Conservation (phyloP, 2,888 invertebrate genomes). For the Augochlorella aurata region DNA sequence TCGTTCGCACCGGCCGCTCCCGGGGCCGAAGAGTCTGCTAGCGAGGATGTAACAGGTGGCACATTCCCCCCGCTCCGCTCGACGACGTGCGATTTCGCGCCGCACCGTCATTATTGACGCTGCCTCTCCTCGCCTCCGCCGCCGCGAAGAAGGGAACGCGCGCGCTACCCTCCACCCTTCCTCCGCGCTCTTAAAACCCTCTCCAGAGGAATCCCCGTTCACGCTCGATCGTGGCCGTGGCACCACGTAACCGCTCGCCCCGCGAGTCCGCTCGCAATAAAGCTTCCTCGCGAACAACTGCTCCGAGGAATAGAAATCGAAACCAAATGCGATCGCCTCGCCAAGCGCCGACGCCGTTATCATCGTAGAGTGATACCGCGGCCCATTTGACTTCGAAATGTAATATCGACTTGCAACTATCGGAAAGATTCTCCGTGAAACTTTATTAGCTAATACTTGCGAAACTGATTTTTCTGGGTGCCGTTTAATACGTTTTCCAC, state of each 20-base stretch:
- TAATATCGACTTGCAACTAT: slow-evolving; percentile 30
- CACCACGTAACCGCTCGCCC: slow-evolving; percentile 24
- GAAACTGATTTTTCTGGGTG: background rate
- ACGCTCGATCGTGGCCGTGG: slow-evolving; percentile 51
- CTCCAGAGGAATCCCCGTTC: slow-evolving; percentile 62
- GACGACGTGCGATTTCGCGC: slow-evolving; percentile 67
- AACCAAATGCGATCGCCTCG: slow-evolving; percentile 41
- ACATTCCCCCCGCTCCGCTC: slow-evolving; percentile 61
- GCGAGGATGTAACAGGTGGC: slow-evolving; percentile 75
- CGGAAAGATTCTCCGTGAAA: background rate
- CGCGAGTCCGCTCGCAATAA: slow-evolving; percentile 53
- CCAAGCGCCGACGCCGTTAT: slow-evolving; percentile 41
- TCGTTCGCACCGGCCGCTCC: slow-evolving; percentile 56
- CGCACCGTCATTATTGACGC: slow-evolving; percentile 73
- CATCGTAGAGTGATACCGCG: slow-evolving; percentile 32
- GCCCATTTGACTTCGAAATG: slow-evolving; percentile 53
- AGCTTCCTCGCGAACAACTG: slow-evolving; percentile 38
- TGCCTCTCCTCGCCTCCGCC: slow-evolving; percentile 44
- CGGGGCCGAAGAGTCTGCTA: slow-evolving; percentile 57
- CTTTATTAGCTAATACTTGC: background rate
- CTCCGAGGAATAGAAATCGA: slow-evolving; percentile 55
- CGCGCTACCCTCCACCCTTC: slow-evolving; percentile 27
- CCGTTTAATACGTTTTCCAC: background rate
- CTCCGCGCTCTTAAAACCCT: slow-evolving; percentile 50
- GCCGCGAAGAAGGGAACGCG: slow-evolving; percentile 39